Evolutionary conservation across 1,140 invertebrate genomes (phyloP).

Genomic region (Aphelinus atriplicis): DNA sequence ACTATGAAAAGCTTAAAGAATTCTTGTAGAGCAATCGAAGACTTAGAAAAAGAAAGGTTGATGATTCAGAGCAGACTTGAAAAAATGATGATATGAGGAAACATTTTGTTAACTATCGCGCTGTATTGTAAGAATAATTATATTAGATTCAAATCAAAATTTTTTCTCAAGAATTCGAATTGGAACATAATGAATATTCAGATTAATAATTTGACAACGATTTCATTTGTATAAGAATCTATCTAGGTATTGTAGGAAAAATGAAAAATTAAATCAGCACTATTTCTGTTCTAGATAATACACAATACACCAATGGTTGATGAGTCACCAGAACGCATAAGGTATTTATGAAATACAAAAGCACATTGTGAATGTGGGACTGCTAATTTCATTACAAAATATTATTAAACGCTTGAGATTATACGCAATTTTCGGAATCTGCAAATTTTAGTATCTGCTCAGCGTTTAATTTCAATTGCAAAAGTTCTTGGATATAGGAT

Average conservation of each 20-base stretch:
- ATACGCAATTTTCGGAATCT: too few relatives aligned
- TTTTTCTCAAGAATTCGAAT: not conserved
- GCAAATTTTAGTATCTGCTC: too few relatives aligned
- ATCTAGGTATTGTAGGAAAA: too few relatives aligned
- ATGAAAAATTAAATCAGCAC: not conserved
- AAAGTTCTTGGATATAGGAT: too few relatives aligned
- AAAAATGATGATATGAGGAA: too few relatives aligned
- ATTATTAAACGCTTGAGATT: too few relatives aligned
- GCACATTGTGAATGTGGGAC: not conserved
- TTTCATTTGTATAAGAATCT: not conserved
- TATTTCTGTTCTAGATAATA: constrained; percentile 60
- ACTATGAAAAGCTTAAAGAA: not conserved
- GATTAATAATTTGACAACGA: not conserved
- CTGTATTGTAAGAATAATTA: not conserved
- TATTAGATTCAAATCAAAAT: not conserved
- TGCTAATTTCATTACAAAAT: too few relatives aligned
- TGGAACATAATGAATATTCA: not conserved
- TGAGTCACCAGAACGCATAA: constrained; percentile 56
- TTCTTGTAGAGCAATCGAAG: not conserved
- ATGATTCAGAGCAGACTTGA: too few relatives aligned
- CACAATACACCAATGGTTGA: constrained; percentile 61
- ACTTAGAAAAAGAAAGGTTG: too few relatives aligned
- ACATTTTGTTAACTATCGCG: not conserved
- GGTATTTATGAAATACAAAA: constrained; percentile 49
- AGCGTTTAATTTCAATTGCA: too few relatives aligned